Evolutionary conservation across 2,888 invertebrate species (phyloP).

Genomic region (Drosophila stalkeri): DNA sequence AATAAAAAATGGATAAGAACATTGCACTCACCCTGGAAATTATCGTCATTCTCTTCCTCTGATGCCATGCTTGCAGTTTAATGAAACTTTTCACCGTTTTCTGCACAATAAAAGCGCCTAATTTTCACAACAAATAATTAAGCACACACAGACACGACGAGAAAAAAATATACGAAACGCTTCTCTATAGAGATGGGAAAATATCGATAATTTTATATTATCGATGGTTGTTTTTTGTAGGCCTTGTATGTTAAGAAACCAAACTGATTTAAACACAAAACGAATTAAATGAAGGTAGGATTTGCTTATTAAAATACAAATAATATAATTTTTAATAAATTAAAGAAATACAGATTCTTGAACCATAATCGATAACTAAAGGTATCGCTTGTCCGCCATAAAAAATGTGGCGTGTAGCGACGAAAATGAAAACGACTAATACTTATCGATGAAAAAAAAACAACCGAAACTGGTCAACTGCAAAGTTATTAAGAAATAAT

Average conservation of each 20-base stretch:
- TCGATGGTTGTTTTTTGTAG: conserved; percentile 17
- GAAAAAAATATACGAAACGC: conserved; percentile 67
- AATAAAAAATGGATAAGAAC: conserved; percentile 46
- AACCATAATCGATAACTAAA: conserved; percentile 2
- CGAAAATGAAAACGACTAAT: conserved; percentile 13
- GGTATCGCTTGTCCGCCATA: conserved; percentile 15
- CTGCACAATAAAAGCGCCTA: conserved; percentile 70
- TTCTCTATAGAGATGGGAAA: conserved; percentile 40
- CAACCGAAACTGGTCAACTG: not conserved
- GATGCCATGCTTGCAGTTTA: conserved; percentile 89
- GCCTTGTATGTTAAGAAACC: not conserved
- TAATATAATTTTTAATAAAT: too few relatives aligned
- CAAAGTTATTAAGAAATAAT: not conserved
- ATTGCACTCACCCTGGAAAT: conserved; percentile 91
- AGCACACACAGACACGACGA: conserved; percentile 78
- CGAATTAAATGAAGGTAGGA: not conserved
- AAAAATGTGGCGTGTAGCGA: conserved; percentile 67
- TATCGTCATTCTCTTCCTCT: conserved; percentile 94
- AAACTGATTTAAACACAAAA: not conserved
- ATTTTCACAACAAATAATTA: conserved; percentile 75
- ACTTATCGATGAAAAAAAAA: conserved; percentile 9
- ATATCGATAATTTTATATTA: conserved; percentile 23
- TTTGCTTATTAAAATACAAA: not conserved
- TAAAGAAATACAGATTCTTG: not conserved
- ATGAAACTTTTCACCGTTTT: conserved; percentile 64